Conservation (phyloP, 2,797 vertebrate genomes). For the Brachyrhaphis roseni region DNA sequence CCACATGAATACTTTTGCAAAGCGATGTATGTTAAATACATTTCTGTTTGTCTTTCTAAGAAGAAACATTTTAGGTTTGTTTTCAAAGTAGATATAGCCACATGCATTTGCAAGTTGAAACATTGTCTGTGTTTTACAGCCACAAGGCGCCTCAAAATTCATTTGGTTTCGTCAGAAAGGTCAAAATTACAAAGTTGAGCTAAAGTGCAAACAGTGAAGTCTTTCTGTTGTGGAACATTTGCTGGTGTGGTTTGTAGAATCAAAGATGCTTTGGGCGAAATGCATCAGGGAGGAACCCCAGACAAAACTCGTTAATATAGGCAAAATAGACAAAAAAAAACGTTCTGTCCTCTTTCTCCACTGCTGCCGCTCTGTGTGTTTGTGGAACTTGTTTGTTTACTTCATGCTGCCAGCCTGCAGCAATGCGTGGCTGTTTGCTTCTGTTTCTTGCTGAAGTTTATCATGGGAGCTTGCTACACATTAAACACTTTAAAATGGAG, state of each 20-base stretch:
- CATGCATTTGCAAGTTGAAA: not conserved
- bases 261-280: slow-evolving; percentile 11
- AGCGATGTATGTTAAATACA: not conserved
- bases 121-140: slow-evolving; percentile 7
- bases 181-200: slow-evolving; percentile 30
- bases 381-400: slow-evolving; percentile 41
- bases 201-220: slow-evolving; percentile 11
- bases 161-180: slow-evolving; percentile 6
- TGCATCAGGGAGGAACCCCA: slow-evolving; percentile 6
- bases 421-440: slow-evolving; percentile 14
- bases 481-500: not conserved
- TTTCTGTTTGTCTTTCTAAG: not conserved
- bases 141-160: not conserved
- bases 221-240: not conserved
- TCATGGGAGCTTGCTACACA: not conserved
- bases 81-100: not conserved
- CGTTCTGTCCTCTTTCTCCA: slow-evolving; percentile 10
- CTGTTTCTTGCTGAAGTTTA: slow-evolving; percentile 2
- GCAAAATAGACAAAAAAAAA: slow-evolving; percentile 41
- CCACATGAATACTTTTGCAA: not conserved
- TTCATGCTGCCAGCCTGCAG: slow-evolving; percentile 34
- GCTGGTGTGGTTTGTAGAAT: slow-evolving; percentile 2
- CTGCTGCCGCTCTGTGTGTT: slow-evolving; percentile 16
- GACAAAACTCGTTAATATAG: slow-evolving; percentile 7
- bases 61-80: not conserved